phyloP scores from a whole-genome alignment of 2,113 vertebrate species.

The Melanerpes formicivorus region DNA sequence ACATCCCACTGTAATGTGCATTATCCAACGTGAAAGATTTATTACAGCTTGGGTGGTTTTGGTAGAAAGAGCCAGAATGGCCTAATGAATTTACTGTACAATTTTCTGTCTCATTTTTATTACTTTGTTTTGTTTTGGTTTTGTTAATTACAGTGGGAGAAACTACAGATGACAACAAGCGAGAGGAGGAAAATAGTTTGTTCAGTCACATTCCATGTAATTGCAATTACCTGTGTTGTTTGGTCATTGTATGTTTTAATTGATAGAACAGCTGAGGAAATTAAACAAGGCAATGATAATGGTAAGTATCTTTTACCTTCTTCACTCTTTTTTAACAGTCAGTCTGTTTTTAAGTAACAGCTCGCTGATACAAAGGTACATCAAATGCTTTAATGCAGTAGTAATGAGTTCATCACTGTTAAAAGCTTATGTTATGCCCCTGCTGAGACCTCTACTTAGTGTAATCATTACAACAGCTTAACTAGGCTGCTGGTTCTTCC shows the following conservation, averaged over 20 bases:
- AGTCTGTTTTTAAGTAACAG: background rate
- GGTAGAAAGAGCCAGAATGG: background rate
- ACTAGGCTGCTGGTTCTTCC: background rate
- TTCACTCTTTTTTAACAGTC: background rate
- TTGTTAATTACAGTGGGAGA: constrained; percentile 89
- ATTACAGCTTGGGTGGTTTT: background rate
- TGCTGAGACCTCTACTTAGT: background rate
- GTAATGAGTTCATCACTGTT: background rate
- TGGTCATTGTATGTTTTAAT: constrained; percentile 93
- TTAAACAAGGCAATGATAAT: constrained; percentile 89
- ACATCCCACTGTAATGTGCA: background rate
- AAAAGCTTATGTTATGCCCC: background rate
- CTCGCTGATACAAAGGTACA: background rate
- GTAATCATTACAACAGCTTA: constrained; percentile 1
- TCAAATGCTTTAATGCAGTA: background rate
- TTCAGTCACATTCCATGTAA: constrained; percentile 92
- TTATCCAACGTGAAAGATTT: background rate
- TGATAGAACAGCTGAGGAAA: constrained; percentile 90
- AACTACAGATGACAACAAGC: constrained; percentile 90
- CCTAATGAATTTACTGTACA: background rate
- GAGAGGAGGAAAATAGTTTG: constrained; percentile 95
- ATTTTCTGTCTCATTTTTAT: background rate
- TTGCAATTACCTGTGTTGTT: constrained; percentile 90
- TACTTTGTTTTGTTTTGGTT: background rate
- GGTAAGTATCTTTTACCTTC: constrained; percentile 76